These are phyloP conservation scores for Tiliacea citrago DNA, from an alignment of 2,888 invertebrate species.

Conservation along the genomic window DNA sequence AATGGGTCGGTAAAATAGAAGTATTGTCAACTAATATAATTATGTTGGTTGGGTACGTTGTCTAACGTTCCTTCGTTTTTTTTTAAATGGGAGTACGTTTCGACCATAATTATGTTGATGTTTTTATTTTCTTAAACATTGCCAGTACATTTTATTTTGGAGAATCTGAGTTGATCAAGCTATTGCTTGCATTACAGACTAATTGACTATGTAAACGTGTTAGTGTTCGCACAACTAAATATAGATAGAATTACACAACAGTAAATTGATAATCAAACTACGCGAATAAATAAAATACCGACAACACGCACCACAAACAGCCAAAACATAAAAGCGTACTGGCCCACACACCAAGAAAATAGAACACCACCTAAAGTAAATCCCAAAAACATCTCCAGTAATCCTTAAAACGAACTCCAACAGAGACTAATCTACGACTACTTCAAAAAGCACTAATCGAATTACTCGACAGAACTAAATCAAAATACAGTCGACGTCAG, in stretches of 20 bases:
- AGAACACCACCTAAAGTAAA: background rate
- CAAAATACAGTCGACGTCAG: slow-evolving; percentile 66
- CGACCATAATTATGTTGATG: background rate
- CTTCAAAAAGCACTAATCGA: slow-evolving; percentile 52
- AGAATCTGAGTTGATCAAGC: background rate
- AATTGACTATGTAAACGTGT: too few relatives aligned
- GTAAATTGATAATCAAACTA: background rate
- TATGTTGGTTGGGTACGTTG: too few relatives aligned
- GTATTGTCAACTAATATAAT: too few relatives aligned
- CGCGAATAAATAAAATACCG: background rate
- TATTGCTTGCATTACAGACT: too few relatives aligned
- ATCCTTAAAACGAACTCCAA: slow-evolving; percentile 18
- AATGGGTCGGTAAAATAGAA: too few relatives aligned
- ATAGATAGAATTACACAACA: background rate
- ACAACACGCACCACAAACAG: background rate
- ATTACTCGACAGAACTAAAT: slow-evolving; percentile 52
- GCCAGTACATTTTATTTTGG: background rate
- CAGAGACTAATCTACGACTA: slow-evolving; percentile 9
- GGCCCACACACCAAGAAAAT: background rate
- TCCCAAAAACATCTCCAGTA: slow-evolving; percentile 10
- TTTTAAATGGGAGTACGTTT: background rate
- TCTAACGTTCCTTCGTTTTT: too few relatives aligned
- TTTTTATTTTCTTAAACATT: background rate
- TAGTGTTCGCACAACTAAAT: background rate
- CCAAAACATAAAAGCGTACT: background rate